These are phyloP conservation scores for Coluber constrictor DNA, from an alignment of 2,797 vertebrate species.

Conservation along the genomic window DNA sequence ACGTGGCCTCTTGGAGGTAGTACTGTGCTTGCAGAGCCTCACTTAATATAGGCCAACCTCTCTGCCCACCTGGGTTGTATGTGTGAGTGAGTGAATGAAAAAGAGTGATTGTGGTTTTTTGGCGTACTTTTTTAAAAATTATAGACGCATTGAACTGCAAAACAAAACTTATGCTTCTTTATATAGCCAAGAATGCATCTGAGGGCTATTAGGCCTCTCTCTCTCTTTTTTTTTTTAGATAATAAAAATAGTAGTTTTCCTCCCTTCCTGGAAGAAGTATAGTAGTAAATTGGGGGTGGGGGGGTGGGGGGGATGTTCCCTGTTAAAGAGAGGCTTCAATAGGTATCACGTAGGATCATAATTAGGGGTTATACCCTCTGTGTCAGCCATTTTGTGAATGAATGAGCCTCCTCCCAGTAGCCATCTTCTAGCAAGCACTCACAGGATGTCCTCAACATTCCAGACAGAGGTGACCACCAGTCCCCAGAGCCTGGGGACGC, in stretches of 20 bases:
- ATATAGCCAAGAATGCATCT: not conserved
- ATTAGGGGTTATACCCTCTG: not conserved
- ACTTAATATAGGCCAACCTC: not conserved
- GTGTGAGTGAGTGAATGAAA: not conserved
- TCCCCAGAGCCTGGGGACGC: not conserved
- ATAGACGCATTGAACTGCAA: not conserved
- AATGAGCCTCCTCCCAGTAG: not conserved
- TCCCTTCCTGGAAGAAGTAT: not conserved
- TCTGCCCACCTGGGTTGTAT: not conserved
- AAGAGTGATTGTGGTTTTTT: not conserved
- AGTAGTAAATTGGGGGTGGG: not conserved
- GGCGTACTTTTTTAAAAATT: not conserved
- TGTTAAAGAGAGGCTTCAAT: not conserved
- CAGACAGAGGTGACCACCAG: not conserved
- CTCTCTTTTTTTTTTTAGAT: not conserved
- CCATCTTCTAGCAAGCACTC: not conserved
- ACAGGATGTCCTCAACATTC: not conserved
- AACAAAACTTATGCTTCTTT: not conserved
- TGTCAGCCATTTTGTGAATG: not conserved
- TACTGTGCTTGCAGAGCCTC: not conserved
- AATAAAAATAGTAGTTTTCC: not conserved
- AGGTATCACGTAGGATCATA: not conserved
- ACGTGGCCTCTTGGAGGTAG: not conserved
- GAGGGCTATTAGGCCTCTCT: not conserved
- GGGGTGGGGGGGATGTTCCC: too few relatives aligned